Evolutionary conservation across 2,888 invertebrate species (phyloP).

Genomic region (Iselma pallidipennis): DNA sequence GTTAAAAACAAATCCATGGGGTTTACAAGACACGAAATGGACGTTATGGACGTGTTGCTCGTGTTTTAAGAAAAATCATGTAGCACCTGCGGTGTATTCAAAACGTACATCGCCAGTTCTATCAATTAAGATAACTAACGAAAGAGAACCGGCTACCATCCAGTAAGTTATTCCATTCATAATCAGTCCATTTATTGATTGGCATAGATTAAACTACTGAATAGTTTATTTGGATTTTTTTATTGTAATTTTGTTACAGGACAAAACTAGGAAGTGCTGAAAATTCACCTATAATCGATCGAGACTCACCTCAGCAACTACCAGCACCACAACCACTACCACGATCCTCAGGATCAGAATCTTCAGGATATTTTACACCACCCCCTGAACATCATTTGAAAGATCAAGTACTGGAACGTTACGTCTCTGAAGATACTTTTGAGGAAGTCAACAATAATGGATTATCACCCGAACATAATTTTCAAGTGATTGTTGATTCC

Average conservation of each 20-base stretch:
- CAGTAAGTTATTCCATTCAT: slow-evolving; percentile 8
- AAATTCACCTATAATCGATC: slow-evolving; percentile 24
- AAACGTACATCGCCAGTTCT: not conserved
- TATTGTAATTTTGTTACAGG: slow-evolving; percentile 7
- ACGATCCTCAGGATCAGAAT: slow-evolving; percentile 52
- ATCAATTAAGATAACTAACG: slow-evolving; percentile 7
- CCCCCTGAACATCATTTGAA: slow-evolving; percentile 45
- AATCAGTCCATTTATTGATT: not conserved
- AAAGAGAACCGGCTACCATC: slow-evolving; percentile 7
- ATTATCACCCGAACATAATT: slow-evolving; percentile 10
- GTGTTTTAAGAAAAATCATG: slow-evolving; percentile 27
- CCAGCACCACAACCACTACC: slow-evolving; percentile 26
- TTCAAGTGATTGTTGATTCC: slow-evolving; percentile 17
- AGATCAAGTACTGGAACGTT: slow-evolving; percentile 15
- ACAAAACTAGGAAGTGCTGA: slow-evolving; percentile 23
- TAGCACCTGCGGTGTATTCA: slow-evolving; percentile 3
- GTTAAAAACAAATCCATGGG: slow-evolving; percentile 37
- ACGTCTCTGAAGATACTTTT: slow-evolving; percentile 5
- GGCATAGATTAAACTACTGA: not conserved
- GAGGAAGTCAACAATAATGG: slow-evolving; percentile 21
- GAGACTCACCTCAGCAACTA: slow-evolving; percentile 28
- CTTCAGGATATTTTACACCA: slow-evolving; percentile 55
- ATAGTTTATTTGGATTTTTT: not conserved
- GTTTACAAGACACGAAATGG: slow-evolving; percentile 32
- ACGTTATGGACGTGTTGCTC: slow-evolving; percentile 35